These are phyloP conservation scores for Liparis tanakae DNA, from an alignment of 2,797 vertebrate species.

Conservation along the genomic window DNA sequence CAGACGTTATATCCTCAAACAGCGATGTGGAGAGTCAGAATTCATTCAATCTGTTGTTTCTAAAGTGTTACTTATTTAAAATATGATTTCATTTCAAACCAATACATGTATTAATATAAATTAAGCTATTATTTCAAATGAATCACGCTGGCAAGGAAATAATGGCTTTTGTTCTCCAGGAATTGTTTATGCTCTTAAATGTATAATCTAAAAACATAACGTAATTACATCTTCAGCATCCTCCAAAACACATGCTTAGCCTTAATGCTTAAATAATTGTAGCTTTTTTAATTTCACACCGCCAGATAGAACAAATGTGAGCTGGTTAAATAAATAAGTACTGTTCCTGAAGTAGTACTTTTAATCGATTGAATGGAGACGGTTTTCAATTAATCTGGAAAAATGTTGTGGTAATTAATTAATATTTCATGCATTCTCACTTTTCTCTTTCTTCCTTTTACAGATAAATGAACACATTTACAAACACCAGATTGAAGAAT, in stretches of 20 bases:
- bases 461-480: conserved; percentile 6
- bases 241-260: not conserved
- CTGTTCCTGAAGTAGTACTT: conserved; percentile 16
- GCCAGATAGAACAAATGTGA: conserved; percentile 24
- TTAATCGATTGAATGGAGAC: conserved; percentile 18
- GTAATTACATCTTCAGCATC: not conserved
- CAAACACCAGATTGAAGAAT: conserved; percentile 33
- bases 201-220: not conserved
- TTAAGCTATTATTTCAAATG: not conserved
- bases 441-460: not conserved
- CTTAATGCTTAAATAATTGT: conserved; percentile 14
- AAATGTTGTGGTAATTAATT: conserved; percentile 24
- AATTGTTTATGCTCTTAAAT: not conserved
- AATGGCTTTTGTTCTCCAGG: not conserved
- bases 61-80: not conserved
- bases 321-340: conserved; percentile 22
- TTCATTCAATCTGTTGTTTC: not conserved
- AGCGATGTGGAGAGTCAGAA: not conserved
- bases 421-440: conserved; percentile 25
- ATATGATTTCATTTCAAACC: not conserved
- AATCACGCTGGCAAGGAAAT: not conserved
- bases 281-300: not conserved
- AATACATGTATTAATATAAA: not conserved
- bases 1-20: not conserved
- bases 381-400: conserved; percentile 38